Percentiles rank a stretch among this genome's conserved stretches.
Conservation (phyloP, 2,797 vertebrate species). For the Danionella dracula region DNA sequence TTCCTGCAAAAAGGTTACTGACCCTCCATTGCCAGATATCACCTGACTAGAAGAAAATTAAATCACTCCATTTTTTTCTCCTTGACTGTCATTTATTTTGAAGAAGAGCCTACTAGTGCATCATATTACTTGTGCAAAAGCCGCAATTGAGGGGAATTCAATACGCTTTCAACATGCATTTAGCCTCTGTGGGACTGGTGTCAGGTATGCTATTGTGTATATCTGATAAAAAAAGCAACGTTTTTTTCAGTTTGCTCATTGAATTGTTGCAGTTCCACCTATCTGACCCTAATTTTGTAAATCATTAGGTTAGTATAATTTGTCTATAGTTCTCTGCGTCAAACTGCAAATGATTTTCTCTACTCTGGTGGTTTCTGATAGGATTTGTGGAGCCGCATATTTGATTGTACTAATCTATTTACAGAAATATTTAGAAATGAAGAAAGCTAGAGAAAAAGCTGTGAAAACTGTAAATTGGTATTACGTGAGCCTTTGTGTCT, state of each 20-base stretch:
- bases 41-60: conserved; percentile 41
- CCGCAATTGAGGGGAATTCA: conserved; percentile 37
- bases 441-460: conserved; percentile 10
- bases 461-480: conserved; percentile 24
- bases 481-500: conserved; percentile 6
- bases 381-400: conserved; percentile 32
- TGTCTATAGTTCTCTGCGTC: conserved; percentile 22
- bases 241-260: conserved; percentile 19
- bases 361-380: conserved; percentile 33
- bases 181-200: conserved; percentile 22
- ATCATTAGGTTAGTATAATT: conserved; percentile 31
- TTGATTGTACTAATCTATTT: conserved; percentile 36
- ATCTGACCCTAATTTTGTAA: conserved; percentile 31
- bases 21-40: conserved; percentile 14
- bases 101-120: conserved; percentile 42
- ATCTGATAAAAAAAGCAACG: conserved; percentile 30
- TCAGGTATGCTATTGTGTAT: conserved; percentile 26
- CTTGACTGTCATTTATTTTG: conserved; percentile 42
- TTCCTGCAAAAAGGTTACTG: conserved; percentile 35
- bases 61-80: conserved; percentile 44
- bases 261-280: conserved; percentile 27
- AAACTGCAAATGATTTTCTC: conserved; percentile 21
- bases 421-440: conserved; percentile 32
- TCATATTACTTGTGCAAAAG: conserved; percentile 44
- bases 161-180: conserved; percentile 47